A percentile compares a stretch with the other conserved stretches of the same genome.
Conservation (phyloP, 2,113 vertebrate genomes). For the Pollimyrus isidori region DNA sequence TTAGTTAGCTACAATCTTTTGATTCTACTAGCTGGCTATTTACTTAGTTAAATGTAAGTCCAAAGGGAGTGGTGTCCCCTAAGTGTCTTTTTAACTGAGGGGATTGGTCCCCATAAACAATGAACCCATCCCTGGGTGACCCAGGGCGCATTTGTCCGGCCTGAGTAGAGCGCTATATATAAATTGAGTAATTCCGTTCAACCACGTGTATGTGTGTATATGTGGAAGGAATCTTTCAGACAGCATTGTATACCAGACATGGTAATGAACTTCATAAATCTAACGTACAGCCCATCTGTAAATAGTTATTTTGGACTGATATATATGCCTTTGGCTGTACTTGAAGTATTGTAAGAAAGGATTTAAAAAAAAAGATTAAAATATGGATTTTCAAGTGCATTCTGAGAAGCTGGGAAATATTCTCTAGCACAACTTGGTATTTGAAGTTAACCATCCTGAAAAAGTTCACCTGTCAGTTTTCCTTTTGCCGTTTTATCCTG, state of each 20-base stretch:
- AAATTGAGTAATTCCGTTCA: neutral
- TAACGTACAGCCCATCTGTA: conserved; percentile 45
- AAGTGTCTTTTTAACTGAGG: neutral
- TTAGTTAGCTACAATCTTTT: neutral
- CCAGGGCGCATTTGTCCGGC: neutral
- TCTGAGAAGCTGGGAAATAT: neutral
- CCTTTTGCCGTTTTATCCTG: neutral
- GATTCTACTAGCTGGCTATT: neutral
- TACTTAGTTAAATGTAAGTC: neutral
- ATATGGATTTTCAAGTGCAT: conserved; percentile 3
- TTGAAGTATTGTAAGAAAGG: conserved; percentile 22
- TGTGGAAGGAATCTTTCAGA: neutral
- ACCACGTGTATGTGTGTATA: neutral
- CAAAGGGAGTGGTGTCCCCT: neutral
- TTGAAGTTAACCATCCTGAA: neutral
- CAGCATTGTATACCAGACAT: neutral
- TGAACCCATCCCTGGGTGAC: neutral
- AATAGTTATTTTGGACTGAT: conserved; percentile 55
- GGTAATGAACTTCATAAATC: neutral
- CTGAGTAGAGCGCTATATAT: neutral
- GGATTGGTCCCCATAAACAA: neutral
- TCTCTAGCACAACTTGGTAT: conserved; percentile 7
- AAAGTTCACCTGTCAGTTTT: neutral
- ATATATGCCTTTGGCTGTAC: conserved; percentile 36
- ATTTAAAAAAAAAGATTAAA: neutral